phyloP scores from a whole-genome alignment of 2,888 invertebrate genomes.

The Theretra japonica region DNA sequence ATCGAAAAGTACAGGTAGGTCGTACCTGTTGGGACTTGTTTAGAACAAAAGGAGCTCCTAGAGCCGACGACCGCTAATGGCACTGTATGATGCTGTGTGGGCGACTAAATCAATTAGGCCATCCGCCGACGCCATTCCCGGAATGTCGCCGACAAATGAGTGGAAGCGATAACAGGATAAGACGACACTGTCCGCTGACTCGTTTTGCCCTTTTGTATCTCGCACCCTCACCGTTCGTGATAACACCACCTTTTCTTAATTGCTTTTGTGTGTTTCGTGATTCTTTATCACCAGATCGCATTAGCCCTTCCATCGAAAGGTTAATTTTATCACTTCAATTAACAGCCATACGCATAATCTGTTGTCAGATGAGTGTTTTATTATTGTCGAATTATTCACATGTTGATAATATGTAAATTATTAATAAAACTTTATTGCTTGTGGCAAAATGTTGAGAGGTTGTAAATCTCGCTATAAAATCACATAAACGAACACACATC shows the following conservation, averaged over 20 bases:
- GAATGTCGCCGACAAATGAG: slow-evolving; percentile 82
- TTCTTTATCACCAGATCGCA: slow-evolving; percentile 75
- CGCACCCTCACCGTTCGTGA: slow-evolving; percentile 67
- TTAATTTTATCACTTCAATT: slow-evolving; percentile 67
- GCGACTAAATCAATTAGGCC: slow-evolving; percentile 83
- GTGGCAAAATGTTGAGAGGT: slow-evolving; percentile 1
- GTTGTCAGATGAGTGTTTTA: slow-evolving; percentile 51
- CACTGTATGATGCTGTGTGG: slow-evolving; percentile 76
- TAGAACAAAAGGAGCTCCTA: slow-evolving; percentile 80
- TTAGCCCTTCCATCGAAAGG: slow-evolving; percentile 62
- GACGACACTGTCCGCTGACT: slow-evolving; percentile 62
- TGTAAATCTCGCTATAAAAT: slow-evolving; percentile 10
- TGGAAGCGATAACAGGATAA: slow-evolving; percentile 73
- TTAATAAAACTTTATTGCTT: slow-evolving; percentile 20
- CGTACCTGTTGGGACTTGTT: slow-evolving; percentile 70
- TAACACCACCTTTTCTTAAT: slow-evolving; percentile 79
- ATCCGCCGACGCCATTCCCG: slow-evolving; percentile 82
- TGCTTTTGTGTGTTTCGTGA: slow-evolving; percentile 76
- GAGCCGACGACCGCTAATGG: slow-evolving; percentile 74
- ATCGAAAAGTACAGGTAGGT: slow-evolving; percentile 68
- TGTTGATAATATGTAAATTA: slow-evolving; percentile 41
- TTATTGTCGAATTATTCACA: slow-evolving; percentile 49
- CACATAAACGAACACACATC: neutral
- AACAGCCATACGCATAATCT: slow-evolving; percentile 61
- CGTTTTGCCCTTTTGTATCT: slow-evolving; percentile 65